These are phyloP conservation scores for Serranus cabrilla DNA, from an alignment of 2,797 vertebrate species.

Conservation along the genomic window DNA sequence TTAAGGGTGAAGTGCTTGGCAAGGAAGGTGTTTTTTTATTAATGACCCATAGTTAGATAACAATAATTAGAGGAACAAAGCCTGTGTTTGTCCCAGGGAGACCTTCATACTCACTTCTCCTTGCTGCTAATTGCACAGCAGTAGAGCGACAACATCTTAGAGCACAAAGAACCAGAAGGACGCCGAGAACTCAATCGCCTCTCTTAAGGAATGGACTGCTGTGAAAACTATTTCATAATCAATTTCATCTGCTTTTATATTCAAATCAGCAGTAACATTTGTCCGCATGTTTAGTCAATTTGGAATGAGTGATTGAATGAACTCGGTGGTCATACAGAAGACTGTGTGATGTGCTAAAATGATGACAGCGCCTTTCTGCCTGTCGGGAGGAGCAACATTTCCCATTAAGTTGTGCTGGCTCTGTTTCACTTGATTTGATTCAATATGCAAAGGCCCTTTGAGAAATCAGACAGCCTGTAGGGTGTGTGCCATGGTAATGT, in stretches of 20 bases:
- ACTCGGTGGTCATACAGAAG: constrained; percentile 30
- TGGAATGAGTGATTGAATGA: constrained; percentile 6
- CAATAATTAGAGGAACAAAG: constrained; percentile 7
- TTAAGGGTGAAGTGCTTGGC: neutral
- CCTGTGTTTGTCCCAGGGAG: constrained; percentile 17
- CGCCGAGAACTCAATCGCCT: neutral
- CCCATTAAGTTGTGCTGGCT: constrained; percentile 65
- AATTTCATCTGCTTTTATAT: constrained; percentile 44
- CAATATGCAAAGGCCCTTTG: constrained; percentile 73
- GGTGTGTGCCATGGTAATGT: constrained; percentile 62
- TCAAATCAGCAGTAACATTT: constrained; percentile 18
- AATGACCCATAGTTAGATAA: neutral
- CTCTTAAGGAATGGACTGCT: neutral
- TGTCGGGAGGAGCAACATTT: constrained; percentile 66
- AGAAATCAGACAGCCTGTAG: constrained; percentile 69
- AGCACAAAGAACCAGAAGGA: constrained; percentile 13
- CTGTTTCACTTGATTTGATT: constrained; percentile 76
- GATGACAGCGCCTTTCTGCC: constrained; percentile 58
- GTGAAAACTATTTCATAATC: constrained; percentile 26
- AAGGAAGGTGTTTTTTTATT: neutral
- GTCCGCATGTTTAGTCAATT: constrained; percentile 31
- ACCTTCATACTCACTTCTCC: constrained; percentile 3
- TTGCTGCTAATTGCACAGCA: constrained; percentile 2
- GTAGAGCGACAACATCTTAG: constrained; percentile 3
- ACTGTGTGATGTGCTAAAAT: constrained; percentile 43